Evolutionary conservation across 37 sponge, comb jelly and placozoan species (phyloP), one percentile per base, ranked within the genome.

Genomic region (Cladorhizidae sp.): DNA sequence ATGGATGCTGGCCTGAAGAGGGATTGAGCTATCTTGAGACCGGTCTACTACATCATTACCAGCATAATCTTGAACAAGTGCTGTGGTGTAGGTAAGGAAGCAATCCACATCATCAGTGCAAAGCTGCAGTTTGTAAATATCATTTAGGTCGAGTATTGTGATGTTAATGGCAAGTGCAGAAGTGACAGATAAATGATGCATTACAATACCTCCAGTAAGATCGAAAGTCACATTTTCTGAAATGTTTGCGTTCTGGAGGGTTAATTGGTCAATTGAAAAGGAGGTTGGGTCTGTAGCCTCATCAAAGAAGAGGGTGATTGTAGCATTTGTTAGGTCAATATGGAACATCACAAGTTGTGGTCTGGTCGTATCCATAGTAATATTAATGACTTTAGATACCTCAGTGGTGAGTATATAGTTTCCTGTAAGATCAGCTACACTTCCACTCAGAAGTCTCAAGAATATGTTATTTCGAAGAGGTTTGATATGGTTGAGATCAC

Each of bases 401-500:
- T 70, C 3, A 61, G 84, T 23, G 21, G 58, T 67, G 23, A 56
- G 54, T 32, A 81, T 78, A 23, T 40, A 56, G 38, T 90, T 84
- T 28, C 63, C 77, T 59, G 42, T 80, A 26, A 86, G 73, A 79
- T 96, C 97, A 36, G 40, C 38, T 15, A 92, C 82, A 23, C 87
- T 75, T 37, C 65, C 68, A 29, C 40, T 40, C 18, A 64, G 36
- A 15, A 87, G 62, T 26, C 45, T n/a, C 39, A 96, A 59, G 81
- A 56, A 96, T 21, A 90, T 83, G 38, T 40, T 25, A 62, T 93
- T 17, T 0, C 58, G 28, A 9, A 80, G 25, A 23, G 82, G 43
- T 71, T 96, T 90, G 59, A 93, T 88, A 29, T 33, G 25, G 73
- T 93, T 88, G 9, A 93, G 55, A 59, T 96, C 94, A 33, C n/a